A percentile compares a stretch with the other conserved stretches of the same genome.
Conservation (phyloP, 2,797 vertebrate genomes). For the Clarias fuscus region DNA sequence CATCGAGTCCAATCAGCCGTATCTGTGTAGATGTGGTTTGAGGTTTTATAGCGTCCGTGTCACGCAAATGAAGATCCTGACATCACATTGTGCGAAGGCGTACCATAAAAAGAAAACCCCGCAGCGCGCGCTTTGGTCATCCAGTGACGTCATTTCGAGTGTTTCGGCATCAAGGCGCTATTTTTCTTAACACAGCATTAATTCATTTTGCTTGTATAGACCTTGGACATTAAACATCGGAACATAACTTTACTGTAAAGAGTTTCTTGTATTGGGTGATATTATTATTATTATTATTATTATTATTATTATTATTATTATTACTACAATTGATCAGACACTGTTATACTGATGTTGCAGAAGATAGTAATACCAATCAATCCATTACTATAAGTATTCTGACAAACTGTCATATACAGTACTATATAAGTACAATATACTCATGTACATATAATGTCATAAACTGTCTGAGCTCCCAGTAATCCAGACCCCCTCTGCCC, state of each 20-base stretch:
- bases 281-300: not conserved
- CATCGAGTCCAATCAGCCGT: conserved; percentile 77
- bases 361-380: not conserved
- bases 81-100: conserved; percentile 49
- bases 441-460: not conserved
- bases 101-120: conserved; percentile 55
- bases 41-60: conserved; percentile 57
- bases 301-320: not conserved
- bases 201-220: not conserved
- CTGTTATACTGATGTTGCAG: not conserved
- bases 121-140: conserved; percentile 31
- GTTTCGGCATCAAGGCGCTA: not conserved
- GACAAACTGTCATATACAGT: not conserved
- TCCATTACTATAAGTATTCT: not conserved
- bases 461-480: too few relatives aligned
- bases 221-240: too few relatives aligned
- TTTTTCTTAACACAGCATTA: not conserved
- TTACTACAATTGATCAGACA: too few relatives aligned
- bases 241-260: not conserved
- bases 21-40: conserved; percentile 70
- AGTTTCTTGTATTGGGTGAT: not conserved
- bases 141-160: conserved; percentile 21
- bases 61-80: conserved; percentile 50
- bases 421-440: not conserved
- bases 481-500: too few relatives aligned